These are phyloP conservation scores for Tipula helvola DNA, from an alignment of 2,888 invertebrate species.

Conservation along the genomic window DNA sequence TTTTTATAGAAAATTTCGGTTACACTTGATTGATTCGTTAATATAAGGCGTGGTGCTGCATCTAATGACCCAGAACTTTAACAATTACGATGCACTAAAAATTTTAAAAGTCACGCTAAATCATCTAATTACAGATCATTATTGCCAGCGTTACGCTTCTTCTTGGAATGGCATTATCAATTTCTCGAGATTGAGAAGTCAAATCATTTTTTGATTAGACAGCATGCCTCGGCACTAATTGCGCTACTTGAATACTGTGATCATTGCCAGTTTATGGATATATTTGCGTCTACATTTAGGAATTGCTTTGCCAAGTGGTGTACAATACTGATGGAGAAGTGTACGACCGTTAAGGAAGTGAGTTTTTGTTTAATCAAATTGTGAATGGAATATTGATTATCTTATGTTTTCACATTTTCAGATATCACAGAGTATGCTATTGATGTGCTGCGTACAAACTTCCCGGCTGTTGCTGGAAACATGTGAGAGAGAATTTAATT, in stretches of 20 bases:
- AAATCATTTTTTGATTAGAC: conserved; percentile 29
- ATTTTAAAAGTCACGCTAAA: neutral
- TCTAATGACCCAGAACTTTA: neutral
- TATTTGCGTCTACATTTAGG: conserved; percentile 24
- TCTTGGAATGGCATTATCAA: conserved; percentile 34
- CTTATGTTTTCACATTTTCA: conserved; percentile 17
- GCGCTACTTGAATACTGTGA: conserved; percentile 25
- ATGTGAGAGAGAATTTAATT: neutral
- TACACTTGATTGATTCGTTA: neutral
- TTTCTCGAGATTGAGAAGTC: conserved; percentile 29
- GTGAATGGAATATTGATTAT: neutral
- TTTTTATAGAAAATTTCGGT: neutral
- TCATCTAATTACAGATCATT: conserved; percentile 25
- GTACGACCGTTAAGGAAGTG: conserved; percentile 27
- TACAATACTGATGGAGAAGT: conserved; percentile 23
- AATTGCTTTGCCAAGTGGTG: conserved; percentile 34
- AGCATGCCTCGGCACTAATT: conserved; percentile 33
- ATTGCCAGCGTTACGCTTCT: conserved; percentile 29
- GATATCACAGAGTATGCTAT: conserved; percentile 31
- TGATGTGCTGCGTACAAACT: conserved; percentile 25
- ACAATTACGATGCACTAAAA: neutral
- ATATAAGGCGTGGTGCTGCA: neutral
- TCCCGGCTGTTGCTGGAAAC: neutral
- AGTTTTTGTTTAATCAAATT: conserved; percentile 7
- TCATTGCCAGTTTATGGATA: conserved; percentile 14